Percentiles rank a stretch among this genome's conserved stretches.
Evolutionary conservation across 1,140 invertebrate species (phyloP).

Genomic region (Drosophila ogumai): DNA sequence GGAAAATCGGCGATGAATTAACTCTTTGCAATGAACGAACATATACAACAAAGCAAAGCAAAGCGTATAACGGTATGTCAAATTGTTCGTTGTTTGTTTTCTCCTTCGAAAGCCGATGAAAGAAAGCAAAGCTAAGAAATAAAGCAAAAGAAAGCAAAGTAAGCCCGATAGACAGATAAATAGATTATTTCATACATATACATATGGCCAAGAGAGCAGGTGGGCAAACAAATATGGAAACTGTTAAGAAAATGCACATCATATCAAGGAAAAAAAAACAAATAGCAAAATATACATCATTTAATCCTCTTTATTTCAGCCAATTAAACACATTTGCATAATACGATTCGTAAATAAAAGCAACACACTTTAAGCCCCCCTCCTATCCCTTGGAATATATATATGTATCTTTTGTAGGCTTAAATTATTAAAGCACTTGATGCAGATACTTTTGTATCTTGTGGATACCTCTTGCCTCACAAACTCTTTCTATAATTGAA

Average conservation of each 20-base stretch:
- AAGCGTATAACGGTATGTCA: slow-evolving; percentile 49
- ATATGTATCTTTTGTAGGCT: background rate
- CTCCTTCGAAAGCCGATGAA: slow-evolving; percentile 22
- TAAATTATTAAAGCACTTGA: background rate
- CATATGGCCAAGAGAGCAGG: slow-evolving; percentile 13
- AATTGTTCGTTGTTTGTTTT: slow-evolving; percentile 44
- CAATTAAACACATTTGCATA: slow-evolving; percentile 22
- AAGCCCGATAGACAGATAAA: slow-evolving; percentile 26
- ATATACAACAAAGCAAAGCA: slow-evolving; percentile 24
- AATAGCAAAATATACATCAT: background rate
- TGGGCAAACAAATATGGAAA: slow-evolving; percentile 27
- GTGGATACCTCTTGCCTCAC: background rate
- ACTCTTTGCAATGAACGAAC: slow-evolving; percentile 30
- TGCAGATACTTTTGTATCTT: slow-evolving; percentile 5
- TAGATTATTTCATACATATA: slow-evolving; percentile 16
- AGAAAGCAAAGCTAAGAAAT: slow-evolving; percentile 20
- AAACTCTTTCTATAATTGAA: background rate
- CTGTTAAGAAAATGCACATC: slow-evolving; percentile 46
- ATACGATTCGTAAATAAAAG: slow-evolving; percentile 7
- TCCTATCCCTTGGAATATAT: background rate
- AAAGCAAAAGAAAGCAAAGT: slow-evolving; percentile 29
- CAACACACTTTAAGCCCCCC: background rate
- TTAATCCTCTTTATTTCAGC: slow-evolving; percentile 9
- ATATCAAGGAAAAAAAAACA: background rate
- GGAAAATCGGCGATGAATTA: slow-evolving; percentile 67